Conservation (phyloP, 2,797 vertebrate genomes). For the Prunella strophiata region DNA sequence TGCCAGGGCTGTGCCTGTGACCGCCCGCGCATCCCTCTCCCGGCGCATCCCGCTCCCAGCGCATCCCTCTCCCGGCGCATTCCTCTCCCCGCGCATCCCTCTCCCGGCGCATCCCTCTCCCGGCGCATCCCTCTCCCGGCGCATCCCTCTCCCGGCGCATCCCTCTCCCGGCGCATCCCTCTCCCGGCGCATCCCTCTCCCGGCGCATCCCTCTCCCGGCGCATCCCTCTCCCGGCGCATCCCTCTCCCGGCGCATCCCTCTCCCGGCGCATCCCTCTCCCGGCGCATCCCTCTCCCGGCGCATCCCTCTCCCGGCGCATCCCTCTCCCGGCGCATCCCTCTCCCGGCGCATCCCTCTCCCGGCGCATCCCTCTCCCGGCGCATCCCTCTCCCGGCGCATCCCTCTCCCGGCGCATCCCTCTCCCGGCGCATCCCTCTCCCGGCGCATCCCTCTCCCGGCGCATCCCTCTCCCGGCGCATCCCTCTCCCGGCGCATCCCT, state of each 20-base stretch:
- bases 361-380: accelerated
- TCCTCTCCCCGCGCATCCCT: neutral
- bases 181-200: neutral
- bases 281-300: neutral
- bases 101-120: neutral
- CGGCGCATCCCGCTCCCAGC: no score
- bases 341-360: neutral
- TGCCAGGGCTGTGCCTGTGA: neutral
- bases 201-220: no score
- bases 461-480: neutral
- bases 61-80: accelerated
- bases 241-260: neutral
- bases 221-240: neutral
- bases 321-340: accelerated
- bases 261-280: accelerated
- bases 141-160: no score
- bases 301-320: neutral
- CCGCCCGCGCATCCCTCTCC: neutral
- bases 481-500: neutral
- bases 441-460: accelerated
- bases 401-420: neutral
- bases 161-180: accelerated
- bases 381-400: neutral
- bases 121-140: neutral
- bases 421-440: neutral